Conservation (phyloP, 2,113 vertebrate species). For the Sciurus niger region DNA sequence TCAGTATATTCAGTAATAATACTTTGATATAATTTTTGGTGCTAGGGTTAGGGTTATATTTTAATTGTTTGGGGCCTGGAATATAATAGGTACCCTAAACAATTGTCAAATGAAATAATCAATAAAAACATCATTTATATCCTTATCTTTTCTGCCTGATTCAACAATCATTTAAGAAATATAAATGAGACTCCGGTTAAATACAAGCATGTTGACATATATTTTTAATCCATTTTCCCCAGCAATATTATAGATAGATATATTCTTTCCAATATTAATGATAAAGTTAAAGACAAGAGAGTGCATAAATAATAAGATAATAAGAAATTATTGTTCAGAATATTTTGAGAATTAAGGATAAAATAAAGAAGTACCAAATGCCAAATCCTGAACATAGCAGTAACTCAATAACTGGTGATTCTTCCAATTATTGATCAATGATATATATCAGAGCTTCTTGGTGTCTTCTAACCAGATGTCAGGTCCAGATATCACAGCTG, state of each 20-base stretch:
- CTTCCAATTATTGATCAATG: conserved; percentile 14
- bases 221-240: conserved; percentile 21
- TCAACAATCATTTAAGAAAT: conserved; percentile 45
- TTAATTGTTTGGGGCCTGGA: background rate
- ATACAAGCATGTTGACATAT: background rate
- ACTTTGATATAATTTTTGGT: too few species aligned
- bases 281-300: conserved; percentile 7
- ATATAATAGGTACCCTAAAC: background rate
- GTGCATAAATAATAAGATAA: background rate
- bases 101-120: background rate
- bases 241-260: background rate
- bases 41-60: background rate
- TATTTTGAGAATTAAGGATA: conserved; percentile 50
- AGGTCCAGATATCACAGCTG: conserved; percentile 59
- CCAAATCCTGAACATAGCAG: background rate
- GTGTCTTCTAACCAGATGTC: background rate
- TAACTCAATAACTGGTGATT: background rate
- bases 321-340: background rate
- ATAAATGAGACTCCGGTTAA: background rate
- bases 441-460: background rate
- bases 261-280: conserved; percentile 15
- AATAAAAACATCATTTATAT: conserved; percentile 33
- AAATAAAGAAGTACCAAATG: conserved; percentile 7
- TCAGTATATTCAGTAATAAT: background rate
- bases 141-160: background rate